Evolutionary conservation across 1,140 invertebrate genomes (phyloP).

Genomic region (Ladona fulva): DNA sequence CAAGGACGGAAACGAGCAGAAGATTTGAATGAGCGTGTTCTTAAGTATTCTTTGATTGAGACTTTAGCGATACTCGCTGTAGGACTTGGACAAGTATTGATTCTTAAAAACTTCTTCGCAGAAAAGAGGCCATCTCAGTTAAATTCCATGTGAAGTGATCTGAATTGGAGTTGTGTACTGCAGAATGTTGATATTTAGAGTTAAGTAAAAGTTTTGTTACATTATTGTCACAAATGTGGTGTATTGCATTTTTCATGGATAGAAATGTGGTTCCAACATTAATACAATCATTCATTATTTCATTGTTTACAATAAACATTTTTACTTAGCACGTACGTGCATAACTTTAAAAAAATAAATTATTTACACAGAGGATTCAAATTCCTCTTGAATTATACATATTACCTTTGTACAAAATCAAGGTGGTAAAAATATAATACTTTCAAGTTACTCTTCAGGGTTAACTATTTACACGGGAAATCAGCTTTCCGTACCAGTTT

Average conservation of each 20-base stretch:
- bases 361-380: neutral
- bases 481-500: too few relatives aligned
- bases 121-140: conserved; percentile 59
- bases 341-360: neutral
- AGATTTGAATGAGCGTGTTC: conserved; percentile 86
- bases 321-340: neutral
- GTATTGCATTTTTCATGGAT: conserved; percentile 2
- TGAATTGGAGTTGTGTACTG: neutral
- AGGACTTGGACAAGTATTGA: conserved; percentile 79
- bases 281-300: neutral
- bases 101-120: conserved; percentile 91
- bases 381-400: neutral
- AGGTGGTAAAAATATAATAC: too few relatives aligned
- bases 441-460: too few relatives aligned
- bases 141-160: conserved; percentile 21
- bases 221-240: neutral
- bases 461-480: too few relatives aligned
- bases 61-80: conserved; percentile 76
- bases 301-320: conserved; percentile 7
- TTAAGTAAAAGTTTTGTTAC: neutral
- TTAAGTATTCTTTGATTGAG: conserved; percentile 87
- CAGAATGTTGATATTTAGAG: neutral
- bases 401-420: too few relatives aligned
- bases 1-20: conserved; percentile 90
- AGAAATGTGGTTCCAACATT: neutral